A percentile compares a stretch with the other conserved stretches of the same genome.
phyloP scores from a whole-genome alignment of 2,888 invertebrate genomes.

The Melangyna quadrimaculata region DNA sequence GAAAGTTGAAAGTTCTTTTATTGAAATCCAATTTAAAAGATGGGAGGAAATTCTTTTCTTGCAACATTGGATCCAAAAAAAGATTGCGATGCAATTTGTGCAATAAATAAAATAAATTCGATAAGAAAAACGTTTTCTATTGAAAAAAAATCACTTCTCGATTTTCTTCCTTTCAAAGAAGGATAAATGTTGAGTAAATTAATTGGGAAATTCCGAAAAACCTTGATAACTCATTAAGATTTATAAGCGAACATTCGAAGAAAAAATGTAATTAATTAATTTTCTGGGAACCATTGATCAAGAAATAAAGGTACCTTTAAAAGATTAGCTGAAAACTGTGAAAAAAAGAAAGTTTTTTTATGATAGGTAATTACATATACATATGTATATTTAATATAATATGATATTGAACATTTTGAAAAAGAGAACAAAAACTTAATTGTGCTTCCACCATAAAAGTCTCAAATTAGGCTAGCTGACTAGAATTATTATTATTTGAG shows the following conservation, averaged over 20 bases:
- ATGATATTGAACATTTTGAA: too few species aligned
- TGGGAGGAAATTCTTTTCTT: slow-evolving; percentile 23
- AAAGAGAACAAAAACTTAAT: too few species aligned
- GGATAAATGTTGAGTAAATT: slow-evolving; percentile 25
- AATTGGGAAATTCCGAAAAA: slow-evolving; percentile 56
- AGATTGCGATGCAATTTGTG: slow-evolving; percentile 61
- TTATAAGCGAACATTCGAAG: slow-evolving; percentile 20
- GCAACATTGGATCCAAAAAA: background rate
- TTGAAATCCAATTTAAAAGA: slow-evolving; percentile 49
- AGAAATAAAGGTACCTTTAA: background rate
- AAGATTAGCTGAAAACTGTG: too few species aligned
- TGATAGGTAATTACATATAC: too few species aligned
- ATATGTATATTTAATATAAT: too few species aligned
- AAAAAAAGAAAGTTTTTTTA: too few species aligned
- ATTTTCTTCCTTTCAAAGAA: background rate
- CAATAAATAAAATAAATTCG: slow-evolving; percentile 30
- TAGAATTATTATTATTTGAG: too few species aligned
- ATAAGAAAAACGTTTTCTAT: slow-evolving; percentile 9
- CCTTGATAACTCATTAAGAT: slow-evolving; percentile 45
- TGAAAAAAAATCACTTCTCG: background rate
- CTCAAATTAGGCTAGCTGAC: too few species aligned
- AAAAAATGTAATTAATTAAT: slow-evolving; percentile 46
- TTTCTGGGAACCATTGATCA: background rate
- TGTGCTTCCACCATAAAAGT: too few species aligned
- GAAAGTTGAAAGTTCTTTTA: slow-evolving; percentile 48